Conservation (phyloP, 2,888 invertebrate genomes). For the Dryococelus australis region DNA sequence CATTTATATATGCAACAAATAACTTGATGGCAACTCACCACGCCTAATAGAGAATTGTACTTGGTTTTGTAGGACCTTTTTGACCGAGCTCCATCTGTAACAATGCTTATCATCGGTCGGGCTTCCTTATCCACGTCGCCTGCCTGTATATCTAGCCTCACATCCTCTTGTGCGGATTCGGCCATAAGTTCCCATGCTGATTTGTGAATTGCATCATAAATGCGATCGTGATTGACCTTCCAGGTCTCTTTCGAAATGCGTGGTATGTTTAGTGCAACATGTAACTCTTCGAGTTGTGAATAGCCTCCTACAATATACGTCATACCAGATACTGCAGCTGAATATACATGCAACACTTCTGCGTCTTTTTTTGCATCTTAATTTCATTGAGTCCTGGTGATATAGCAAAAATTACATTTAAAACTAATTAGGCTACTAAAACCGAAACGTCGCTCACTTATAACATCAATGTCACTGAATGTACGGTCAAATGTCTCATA, state of each 20-base stretch:
- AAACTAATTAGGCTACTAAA: not conserved
- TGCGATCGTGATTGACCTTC: not conserved
- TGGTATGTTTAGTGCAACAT: not conserved
- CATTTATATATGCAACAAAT: not conserved
- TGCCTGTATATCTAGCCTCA: not conserved
- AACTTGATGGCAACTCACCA: not conserved
- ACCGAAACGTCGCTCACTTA: not conserved
- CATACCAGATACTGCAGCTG: not conserved
- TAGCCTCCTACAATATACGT: not conserved
- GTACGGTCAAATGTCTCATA: not conserved
- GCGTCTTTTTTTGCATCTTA: not conserved
- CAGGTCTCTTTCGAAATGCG: not conserved
- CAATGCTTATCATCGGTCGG: conserved; percentile 1
- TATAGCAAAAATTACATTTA: not conserved
- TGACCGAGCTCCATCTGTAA: conserved; percentile 6
- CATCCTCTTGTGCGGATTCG: not conserved
- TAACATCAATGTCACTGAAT: not conserved
- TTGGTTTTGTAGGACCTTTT: not conserved
- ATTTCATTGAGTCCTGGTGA: not conserved
- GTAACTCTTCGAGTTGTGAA: not conserved
- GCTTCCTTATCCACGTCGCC: conserved; percentile 26
- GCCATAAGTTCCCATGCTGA: conserved; percentile 16
- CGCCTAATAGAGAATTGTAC: conserved; percentile 21
- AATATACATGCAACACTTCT: not conserved
- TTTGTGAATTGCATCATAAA: not conserved